Conservation (phyloP, 37 sponge, comb jelly and placozoan genomes). For the Tethya wilhelma region DNA sequence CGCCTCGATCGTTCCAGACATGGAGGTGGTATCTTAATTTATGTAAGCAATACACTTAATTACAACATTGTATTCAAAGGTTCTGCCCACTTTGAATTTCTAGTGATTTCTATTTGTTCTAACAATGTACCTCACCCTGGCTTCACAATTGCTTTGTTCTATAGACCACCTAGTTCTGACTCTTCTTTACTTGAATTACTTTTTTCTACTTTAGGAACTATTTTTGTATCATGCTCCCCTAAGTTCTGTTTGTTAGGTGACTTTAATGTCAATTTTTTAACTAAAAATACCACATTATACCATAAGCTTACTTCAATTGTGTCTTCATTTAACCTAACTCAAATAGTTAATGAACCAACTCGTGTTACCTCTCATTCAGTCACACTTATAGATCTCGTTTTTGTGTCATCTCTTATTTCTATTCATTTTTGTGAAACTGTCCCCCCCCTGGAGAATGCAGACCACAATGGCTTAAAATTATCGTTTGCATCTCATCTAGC, state of each 20-base stretch:
- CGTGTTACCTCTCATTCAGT: neutral
- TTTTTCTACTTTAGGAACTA: neutral
- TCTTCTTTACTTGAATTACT: neutral
- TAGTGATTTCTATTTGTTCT: neutral
- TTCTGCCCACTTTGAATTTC: neutral
- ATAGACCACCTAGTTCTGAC: neutral
- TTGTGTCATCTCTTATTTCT: neutral
- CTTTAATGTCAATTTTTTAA: neutral
- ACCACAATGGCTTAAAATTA: neutral
- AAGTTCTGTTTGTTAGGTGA: neutral
- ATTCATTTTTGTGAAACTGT: neutral
- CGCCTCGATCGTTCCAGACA: neutral
- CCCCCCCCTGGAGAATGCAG: neutral
- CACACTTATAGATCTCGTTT: neutral
- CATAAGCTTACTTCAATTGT: neutral
- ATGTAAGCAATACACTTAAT: neutral
- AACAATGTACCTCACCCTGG: neutral
- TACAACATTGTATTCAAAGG: neutral
- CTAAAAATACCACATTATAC: neutral
- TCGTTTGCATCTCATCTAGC: neutral
- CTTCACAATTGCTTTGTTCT: neutral
- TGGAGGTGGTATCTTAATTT: neutral
- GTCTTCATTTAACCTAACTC: neutral
- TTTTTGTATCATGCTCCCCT: neutral
- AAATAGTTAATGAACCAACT: neutral